These are phyloP conservation scores for Nephotettix cincticeps DNA, from an alignment of 1,140 invertebrate genomes.

Conservation along the genomic window DNA sequence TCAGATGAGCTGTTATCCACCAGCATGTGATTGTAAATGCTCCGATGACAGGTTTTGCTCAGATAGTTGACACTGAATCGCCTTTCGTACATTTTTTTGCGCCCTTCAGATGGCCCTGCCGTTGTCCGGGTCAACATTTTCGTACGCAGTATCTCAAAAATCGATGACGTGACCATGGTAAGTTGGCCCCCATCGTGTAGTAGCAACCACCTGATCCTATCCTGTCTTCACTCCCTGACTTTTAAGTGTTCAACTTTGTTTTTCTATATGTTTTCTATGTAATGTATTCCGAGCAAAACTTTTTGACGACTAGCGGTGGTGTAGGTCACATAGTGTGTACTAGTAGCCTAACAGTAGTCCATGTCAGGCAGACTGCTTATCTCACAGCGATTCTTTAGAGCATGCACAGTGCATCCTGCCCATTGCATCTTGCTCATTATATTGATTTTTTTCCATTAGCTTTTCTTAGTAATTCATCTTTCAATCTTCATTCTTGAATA, in stretches of 20 bases:
- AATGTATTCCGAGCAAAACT: slow-evolving; percentile 9
- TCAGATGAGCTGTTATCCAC: too few relatives aligned
- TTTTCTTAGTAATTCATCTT: too few relatives aligned
- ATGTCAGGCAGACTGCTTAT: too few relatives aligned
- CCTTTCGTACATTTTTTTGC: slow-evolving; percentile 44
- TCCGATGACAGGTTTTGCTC: too few relatives aligned
- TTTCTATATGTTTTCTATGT: background rate
- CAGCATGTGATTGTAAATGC: too few relatives aligned
- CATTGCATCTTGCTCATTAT: background rate
- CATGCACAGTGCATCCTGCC: background rate
- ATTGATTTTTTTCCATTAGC: too few relatives aligned
- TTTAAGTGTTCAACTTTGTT: background rate
- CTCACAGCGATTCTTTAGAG: background rate
- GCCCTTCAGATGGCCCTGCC: slow-evolving; percentile 80
- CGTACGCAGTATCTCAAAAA: slow-evolving; percentile 97
- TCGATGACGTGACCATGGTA: slow-evolving; percentile 98
- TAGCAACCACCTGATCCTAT: background rate
- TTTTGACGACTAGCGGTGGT: slow-evolving; percentile 4
- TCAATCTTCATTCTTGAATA: too few relatives aligned
- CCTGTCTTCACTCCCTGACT: background rate
- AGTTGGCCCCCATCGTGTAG: slow-evolving; percentile 53
- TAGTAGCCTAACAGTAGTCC: background rate
- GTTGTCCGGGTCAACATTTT: slow-evolving; percentile 95
- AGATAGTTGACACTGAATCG: slow-evolving; percentile 36
- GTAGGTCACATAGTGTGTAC: background rate